Conservation (phyloP, 2,797 vertebrate genomes). For the Triplophysa bombifrons region DNA sequence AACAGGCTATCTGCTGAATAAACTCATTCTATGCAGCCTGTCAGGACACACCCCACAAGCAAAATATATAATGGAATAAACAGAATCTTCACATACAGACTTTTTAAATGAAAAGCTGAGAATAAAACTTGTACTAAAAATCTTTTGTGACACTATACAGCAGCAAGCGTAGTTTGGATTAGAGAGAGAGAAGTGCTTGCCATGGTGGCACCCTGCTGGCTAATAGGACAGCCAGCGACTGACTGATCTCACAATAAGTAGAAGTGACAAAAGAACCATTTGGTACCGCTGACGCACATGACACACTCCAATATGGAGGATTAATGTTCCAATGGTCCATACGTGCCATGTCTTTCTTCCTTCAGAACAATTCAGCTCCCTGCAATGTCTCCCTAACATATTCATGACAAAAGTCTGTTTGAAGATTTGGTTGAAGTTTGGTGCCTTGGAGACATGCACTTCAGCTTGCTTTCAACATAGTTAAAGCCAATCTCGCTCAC, state of each 20-base stretch:
- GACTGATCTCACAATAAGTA: conserved; percentile 32
- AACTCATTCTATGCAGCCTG: conserved; percentile 36
- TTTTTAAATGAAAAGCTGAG: not conserved
- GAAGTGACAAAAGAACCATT: conserved; percentile 45
- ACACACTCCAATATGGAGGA: conserved; percentile 39
- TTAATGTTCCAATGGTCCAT: conserved; percentile 34
- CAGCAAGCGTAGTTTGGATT: conserved; percentile 5
- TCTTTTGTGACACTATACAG: not conserved
- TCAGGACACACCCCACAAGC: conserved; percentile 36
- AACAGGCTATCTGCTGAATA: conserved; percentile 51
- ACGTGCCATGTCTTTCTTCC: conserved; percentile 15
- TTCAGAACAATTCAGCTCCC: not conserved
- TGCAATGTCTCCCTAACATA: not conserved
- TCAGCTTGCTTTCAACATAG: not conserved
- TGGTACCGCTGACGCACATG: conserved; percentile 36
- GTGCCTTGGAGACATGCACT: not conserved
- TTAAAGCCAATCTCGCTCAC: not conserved
- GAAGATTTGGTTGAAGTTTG: not conserved
- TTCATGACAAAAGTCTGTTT: not conserved
- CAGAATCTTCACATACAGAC: not conserved
- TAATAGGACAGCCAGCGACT: conserved; percentile 11
- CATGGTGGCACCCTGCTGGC: conserved; percentile 40
- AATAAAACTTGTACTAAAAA: not conserved
- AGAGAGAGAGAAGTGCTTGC: conserved; percentile 4
- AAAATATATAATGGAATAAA: conserved; percentile 25